Evolutionary conservation across 2,113 vertebrate genomes (phyloP).

Genomic region (Notiomystis cincta): DNA sequence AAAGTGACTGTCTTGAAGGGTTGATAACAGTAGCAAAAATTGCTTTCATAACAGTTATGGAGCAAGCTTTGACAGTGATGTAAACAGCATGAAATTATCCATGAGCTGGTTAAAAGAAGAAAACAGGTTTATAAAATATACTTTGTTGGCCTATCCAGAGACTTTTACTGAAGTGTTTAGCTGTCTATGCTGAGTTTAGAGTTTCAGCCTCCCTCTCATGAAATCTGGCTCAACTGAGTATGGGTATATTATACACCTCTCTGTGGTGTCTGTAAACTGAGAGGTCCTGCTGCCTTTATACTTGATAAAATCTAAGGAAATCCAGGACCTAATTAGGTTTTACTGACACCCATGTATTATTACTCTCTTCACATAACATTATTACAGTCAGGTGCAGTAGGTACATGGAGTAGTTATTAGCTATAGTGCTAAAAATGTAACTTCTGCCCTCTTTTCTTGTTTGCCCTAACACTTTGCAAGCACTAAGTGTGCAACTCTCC

Average conservation of each 20-base stretch:
- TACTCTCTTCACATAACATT: not conserved
- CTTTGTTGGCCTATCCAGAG: not conserved
- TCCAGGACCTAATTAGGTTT: not conserved
- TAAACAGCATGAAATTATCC: not conserved
- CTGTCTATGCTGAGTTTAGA: not conserved
- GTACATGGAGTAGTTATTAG: not conserved
- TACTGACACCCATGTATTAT: not conserved
- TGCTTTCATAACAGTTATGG: not conserved
- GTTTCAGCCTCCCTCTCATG: not conserved
- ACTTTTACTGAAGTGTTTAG: not conserved
- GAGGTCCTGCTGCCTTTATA: not conserved
- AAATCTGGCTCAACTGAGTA: not conserved
- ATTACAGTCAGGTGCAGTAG: not conserved
- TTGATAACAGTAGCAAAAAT: not conserved
- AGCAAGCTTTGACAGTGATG: not conserved
- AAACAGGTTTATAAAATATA: not conserved
- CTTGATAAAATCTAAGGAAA: not conserved
- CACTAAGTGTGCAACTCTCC: not conserved
- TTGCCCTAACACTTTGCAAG: not conserved
- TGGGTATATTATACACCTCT: not conserved
- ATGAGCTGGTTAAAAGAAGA: not conserved
- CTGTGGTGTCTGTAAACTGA: not conserved
- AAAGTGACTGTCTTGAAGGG: not conserved
- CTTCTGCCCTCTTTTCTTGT: not conserved
- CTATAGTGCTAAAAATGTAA: not conserved